Evolutionary conservation across 1,140 invertebrate species (phyloP).

Genomic region (Drusus annulatus): DNA sequence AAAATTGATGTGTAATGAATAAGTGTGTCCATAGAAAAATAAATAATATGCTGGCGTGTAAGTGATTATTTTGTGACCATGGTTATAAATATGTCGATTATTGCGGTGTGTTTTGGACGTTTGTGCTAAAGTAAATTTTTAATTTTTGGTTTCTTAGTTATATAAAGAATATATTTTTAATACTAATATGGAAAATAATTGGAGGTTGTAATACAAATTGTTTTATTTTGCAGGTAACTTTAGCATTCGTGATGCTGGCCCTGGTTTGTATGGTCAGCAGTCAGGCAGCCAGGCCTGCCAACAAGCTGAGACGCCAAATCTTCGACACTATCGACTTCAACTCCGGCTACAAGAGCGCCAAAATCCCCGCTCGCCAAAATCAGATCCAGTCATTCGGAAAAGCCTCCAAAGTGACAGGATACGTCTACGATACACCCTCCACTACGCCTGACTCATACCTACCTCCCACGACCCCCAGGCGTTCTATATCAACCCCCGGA

Average conservation of each 20-base stretch:
- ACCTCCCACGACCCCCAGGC: background rate
- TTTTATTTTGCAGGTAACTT: background rate
- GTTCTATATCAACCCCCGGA: background rate
- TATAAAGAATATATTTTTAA: no score
- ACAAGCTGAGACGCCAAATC: conserved; percentile 9
- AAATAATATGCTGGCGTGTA: no score
- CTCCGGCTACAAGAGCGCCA: conserved; percentile 1
- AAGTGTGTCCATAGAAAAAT: no score
- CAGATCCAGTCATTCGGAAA: background rate
- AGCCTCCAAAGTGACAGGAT: background rate
- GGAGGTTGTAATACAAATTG: background rate
- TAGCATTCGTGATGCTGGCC: background rate
- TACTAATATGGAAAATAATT: no score
- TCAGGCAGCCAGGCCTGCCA: background rate
- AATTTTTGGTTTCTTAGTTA: no score
- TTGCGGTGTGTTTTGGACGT: no score
- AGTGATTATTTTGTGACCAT: no score
- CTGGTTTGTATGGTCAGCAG: background rate
- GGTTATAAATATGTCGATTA: no score
- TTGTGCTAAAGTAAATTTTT: no score
- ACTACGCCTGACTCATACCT: background rate
- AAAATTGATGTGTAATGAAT: no score
- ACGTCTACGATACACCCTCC: background rate
- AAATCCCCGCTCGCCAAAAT: background rate
- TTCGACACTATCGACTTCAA: conserved; percentile 17